Evolutionary conservation across 2,797 vertebrate species (phyloP), one percentile per base, ranked within the genome.

Genomic region (Eospalax fontanierii): DNA sequence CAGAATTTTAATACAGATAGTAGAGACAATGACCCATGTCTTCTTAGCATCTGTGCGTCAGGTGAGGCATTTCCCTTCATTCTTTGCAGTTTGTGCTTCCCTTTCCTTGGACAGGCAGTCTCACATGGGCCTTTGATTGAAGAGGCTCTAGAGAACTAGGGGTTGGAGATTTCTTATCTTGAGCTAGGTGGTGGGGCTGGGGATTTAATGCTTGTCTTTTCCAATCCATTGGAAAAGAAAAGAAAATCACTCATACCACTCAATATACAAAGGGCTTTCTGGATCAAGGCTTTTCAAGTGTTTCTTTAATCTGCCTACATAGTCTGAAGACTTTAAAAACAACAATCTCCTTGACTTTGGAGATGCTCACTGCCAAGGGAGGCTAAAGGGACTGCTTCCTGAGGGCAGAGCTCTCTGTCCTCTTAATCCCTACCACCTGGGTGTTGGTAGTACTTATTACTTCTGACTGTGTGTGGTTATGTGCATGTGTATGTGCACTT

Each of bases 151-250:
- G n/a, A 15, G 50, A 86, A 71, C 30, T 33, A 50, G 38, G n/a
- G 30, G 61, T 61, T 40, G n/a, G 82, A 59, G 22, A n/a, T n/a
- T n/a, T n/a, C 30, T 68, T 33, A 70, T 21, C 8, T 10, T 26
- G 75, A 81, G 63, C 18, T 24, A 40, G 82, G 66, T 66, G 18
- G 16, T 30, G 71, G 43, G 68, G 22, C 43, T 78, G 54, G 43
- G 43, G 54, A 91, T 76, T 91, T 66, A 89, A 78, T 71, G 68
- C 54, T 86, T 91, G 85, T 38, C 63, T 38, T 89, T 87, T 65
- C 71, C 11, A 89, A 28, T 61, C 38, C 73, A 19, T 19, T 19
- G 33, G 73, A 46, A 74, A 76, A 66, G 75, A 66, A 85, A 81
- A 88, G 80, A 82, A 85, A 73, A 81, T 76, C 61, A 50, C 22